Evolutionary conservation across 2,888 invertebrate species (phyloP).

Genomic region (Candidula unifasciata): DNA sequence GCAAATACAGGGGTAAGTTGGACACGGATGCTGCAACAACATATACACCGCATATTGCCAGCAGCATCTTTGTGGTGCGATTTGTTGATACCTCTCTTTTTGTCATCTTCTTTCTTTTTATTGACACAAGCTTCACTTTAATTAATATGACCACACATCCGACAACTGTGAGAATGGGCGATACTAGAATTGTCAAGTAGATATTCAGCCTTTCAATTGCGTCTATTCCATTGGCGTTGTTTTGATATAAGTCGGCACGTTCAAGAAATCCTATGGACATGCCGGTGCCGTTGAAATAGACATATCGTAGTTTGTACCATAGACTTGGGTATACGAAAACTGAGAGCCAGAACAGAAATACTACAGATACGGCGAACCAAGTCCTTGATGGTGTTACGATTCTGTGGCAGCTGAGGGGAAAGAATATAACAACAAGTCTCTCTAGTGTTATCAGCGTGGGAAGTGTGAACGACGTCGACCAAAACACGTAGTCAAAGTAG

Average conservation of each 20-base stretch:
- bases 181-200: conserved; percentile 14
- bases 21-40: neutral
- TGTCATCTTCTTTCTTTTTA: conserved; percentile 26
- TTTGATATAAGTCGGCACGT: neutral
- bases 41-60: conserved; percentile 29
- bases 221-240: neutral
- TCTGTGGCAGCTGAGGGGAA: neutral
- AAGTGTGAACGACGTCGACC: neutral
- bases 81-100: conserved; percentile 28
- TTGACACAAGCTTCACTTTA: conserved; percentile 4
- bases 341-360: neutral
- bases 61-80: conserved; percentile 29
- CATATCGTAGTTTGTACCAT: neutral
- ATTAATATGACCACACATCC: conserved; percentile 15
- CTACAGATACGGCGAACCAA: neutral
- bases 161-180: neutral
- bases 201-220: neutral
- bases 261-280: neutral
- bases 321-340: neutral
- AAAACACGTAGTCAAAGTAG: neutral
- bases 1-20: conserved; percentile 3
- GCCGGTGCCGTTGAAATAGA: neutral
- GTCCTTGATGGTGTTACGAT: conserved; percentile 14
- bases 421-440: neutral
- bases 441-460: conserved; percentile 28